Percentiles rank a stretch among this genome's conserved stretches.
Evolutionary conservation across 2,113 vertebrate genomes (phyloP).

Genomic region (Sciurus niger): DNA sequence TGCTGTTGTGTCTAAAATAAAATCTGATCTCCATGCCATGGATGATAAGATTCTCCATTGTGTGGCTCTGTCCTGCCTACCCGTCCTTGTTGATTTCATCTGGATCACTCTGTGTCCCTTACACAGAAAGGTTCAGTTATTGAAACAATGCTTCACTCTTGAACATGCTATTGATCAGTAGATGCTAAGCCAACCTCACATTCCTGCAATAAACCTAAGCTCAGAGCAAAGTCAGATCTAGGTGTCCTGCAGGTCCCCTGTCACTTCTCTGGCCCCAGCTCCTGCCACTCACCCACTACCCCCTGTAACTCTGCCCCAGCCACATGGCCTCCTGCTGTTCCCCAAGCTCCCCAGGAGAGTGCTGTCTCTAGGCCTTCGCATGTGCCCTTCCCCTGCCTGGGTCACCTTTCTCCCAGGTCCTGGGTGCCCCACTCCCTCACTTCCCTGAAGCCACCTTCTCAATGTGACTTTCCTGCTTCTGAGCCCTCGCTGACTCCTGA

Average conservation of each 20-base stretch:
- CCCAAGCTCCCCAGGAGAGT: too few species aligned
- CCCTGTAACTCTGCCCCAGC: background rate
- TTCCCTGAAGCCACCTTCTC: background rate
- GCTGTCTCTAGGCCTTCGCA: background rate
- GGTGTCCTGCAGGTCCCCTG: background rate
- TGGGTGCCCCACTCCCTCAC: background rate
- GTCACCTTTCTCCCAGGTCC: background rate
- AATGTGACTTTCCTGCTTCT: background rate
- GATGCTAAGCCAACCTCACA: constrained; percentile 39
- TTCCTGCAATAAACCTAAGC: background rate
- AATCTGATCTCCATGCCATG: background rate
- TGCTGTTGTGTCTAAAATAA: background rate
- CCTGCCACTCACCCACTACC: background rate
- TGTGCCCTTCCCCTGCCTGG: background rate
- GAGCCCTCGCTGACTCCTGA: background rate
- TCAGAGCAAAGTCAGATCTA: background rate
- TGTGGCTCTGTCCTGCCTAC: background rate
- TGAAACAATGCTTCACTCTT: background rate
- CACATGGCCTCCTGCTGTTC: background rate
- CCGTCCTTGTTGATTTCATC: background rate
- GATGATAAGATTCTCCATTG: background rate
- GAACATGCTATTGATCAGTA: background rate
- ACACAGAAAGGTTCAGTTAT: background rate
- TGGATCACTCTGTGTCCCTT: background rate
- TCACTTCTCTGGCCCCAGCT: background rate